These are phyloP conservation scores for Phlogophora meticulosa DNA, from an alignment of 2,888 invertebrate genomes.

Conservation along the genomic window DNA sequence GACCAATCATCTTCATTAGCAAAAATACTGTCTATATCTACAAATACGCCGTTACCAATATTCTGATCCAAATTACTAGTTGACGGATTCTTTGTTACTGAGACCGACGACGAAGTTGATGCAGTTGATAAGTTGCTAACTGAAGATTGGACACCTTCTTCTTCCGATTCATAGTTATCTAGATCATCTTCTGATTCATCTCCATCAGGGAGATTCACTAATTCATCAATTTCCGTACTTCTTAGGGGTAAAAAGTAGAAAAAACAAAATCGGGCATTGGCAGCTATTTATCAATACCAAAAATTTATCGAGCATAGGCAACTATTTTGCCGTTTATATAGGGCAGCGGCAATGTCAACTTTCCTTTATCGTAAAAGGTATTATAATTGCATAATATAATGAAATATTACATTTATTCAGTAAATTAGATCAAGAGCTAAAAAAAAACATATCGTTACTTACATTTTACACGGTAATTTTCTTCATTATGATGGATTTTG, in stretches of 20 bases:
- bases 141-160: slow-evolving; percentile 9
- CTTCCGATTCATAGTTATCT: slow-evolving; percentile 5
- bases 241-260: slow-evolving; percentile 9
- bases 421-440: slow-evolving; percentile 11
- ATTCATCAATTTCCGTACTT: slow-evolving; percentile 6
- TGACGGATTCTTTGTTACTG: slow-evolving; percentile 5
- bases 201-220: slow-evolving; percentile 18
- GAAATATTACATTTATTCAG: slow-evolving; percentile 11
- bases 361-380: slow-evolving; percentile 7
- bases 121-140: slow-evolving; percentile 4
- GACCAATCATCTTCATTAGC: slow-evolving; percentile 16
- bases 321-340: slow-evolving; percentile 15
- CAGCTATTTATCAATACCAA: slow-evolving; percentile 17
- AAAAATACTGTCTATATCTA: slow-evolving; percentile 20
- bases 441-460: slow-evolving; percentile 8
- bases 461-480: slow-evolving; percentile 18
- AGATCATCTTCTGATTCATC: slow-evolving; percentile 14
- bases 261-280: slow-evolving; percentile 15
- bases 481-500: slow-evolving; percentile 12
- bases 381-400: slow-evolving; percentile 13
- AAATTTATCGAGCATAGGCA: slow-evolving; percentile 17
- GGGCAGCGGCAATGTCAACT: slow-evolving; percentile 18
- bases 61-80: slow-evolving; percentile 11
- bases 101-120: slow-evolving; percentile 5
- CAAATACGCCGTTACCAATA: slow-evolving; percentile 11